Percentiles rank a stretch among this genome's conserved stretches.
Conservation (phyloP, 2,797 vertebrate genomes). For the Denticeps clupeoides region DNA sequence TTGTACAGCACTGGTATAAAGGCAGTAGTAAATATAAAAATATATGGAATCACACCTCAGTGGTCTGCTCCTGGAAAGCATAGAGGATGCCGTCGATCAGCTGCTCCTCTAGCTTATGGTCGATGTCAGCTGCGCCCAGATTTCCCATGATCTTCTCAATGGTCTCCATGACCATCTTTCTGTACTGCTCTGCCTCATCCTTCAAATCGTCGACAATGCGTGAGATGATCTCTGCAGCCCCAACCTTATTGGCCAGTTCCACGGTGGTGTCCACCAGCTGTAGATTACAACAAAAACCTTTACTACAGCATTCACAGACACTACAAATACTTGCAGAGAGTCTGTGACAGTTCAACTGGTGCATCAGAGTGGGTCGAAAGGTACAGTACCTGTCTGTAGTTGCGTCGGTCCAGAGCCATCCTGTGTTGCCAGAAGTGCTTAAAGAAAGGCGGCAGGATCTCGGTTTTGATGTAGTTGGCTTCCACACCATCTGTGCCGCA, state of each 20-base stretch:
- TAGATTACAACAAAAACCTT: constrained; percentile 1
- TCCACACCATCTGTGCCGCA: constrained; percentile 98
- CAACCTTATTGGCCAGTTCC: constrained; percentile 97
- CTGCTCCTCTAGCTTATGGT: constrained; percentile 97
- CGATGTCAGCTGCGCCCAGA: constrained; percentile 92
- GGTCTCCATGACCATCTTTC: constrained; percentile 99
- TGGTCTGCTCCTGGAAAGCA: constrained; percentile 97
- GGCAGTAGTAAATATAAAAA: no score
- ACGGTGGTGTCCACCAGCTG: constrained; percentile 98
- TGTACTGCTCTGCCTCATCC: constrained; percentile 97
- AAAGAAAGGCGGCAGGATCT: constrained; percentile 97
- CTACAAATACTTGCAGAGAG: no score
- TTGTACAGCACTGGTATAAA: no score
- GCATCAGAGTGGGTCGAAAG: no score
- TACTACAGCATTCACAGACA: no score
- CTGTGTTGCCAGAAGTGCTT: constrained; percentile 99
- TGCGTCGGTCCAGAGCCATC: constrained; percentile 96
- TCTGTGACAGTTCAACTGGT: neutral
- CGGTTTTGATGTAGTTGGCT: constrained; percentile 98
- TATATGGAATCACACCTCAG: constrained; percentile 66
- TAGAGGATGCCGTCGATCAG: constrained; percentile 97
- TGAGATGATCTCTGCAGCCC: constrained; percentile 96
- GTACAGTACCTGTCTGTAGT: constrained; percentile 91
- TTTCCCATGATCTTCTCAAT: constrained; percentile 99
- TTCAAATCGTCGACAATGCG: constrained; percentile 97